Conservation (phyloP, 2,797 vertebrate species). For the Characodon lateralis region DNA sequence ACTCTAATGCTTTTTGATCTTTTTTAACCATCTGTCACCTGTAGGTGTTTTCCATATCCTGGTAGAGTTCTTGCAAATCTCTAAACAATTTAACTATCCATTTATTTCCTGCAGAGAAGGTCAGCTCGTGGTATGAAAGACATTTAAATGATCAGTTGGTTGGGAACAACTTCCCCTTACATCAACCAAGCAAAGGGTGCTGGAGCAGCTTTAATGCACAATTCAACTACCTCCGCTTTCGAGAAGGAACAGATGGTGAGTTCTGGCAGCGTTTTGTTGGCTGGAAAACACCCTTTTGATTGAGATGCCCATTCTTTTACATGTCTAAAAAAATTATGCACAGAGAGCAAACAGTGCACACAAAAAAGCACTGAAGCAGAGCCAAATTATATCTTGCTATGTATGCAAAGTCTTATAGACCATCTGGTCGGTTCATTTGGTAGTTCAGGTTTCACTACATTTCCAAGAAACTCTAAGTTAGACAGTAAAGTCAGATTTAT, state of each 20-base stretch:
- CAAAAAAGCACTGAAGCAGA: constrained; percentile 31
- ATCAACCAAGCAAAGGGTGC: constrained; percentile 32
- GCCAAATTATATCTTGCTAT: constrained; percentile 57
- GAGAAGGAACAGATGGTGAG: constrained; percentile 75
- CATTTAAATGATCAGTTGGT: constrained; percentile 24
- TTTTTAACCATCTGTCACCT: constrained; percentile 60
- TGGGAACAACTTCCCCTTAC: constrained; percentile 29
- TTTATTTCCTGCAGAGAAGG: constrained; percentile 16
- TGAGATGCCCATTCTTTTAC: constrained; percentile 76
- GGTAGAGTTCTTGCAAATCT: constrained; percentile 11
- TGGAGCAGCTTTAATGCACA: constrained; percentile 42
- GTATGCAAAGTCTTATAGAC: constrained; percentile 61
- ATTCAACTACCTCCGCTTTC: constrained; percentile 24
- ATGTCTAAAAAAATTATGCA: constrained; percentile 66
- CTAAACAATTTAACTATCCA: not conserved
- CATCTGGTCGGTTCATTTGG: constrained; percentile 63
- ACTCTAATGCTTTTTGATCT: constrained; percentile 27
- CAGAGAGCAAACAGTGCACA: constrained; percentile 41
- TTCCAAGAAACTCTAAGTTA: constrained; percentile 32
- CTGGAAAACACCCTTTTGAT: constrained; percentile 73
- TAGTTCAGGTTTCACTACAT: constrained; percentile 40
- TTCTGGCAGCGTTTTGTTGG: constrained; percentile 71
- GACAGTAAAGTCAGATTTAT: constrained; percentile 7
- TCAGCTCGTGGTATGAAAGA: constrained; percentile 35
- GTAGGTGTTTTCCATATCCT: constrained; percentile 36